phyloP scores from a whole-genome alignment of 2,888 invertebrate genomes.

The Hydrotaea cyrtoneurina region DNA sequence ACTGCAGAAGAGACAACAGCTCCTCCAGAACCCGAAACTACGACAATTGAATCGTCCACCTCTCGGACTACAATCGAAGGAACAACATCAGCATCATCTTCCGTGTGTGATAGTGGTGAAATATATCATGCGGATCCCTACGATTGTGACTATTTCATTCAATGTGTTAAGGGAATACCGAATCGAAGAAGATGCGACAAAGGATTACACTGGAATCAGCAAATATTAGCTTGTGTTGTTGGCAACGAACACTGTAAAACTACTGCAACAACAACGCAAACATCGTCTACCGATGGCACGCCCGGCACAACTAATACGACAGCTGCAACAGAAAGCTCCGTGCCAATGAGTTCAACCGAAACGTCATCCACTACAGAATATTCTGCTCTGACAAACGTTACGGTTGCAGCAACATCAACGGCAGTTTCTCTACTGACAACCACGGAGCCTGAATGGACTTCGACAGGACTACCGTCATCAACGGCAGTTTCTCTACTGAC shows the following conservation, averaged over 20 bases:
- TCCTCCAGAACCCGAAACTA: no score
- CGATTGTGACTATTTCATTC: constrained; percentile 66
- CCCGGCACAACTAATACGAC: no score
- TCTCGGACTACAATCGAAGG: neutral
- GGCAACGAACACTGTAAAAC: constrained; percentile 33
- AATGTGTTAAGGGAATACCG: constrained; percentile 54
- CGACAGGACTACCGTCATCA: no score
- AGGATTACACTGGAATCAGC: constrained; percentile 53
- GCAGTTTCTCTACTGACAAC: no score
- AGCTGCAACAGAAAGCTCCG: no score
- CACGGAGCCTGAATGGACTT: no score
- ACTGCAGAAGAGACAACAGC: no score
- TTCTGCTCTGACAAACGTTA: neutral
- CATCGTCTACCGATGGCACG: neutral
- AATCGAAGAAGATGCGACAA: constrained; percentile 41
- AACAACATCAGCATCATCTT: neutral
- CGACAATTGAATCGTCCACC: no score
- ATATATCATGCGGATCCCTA: constrained; percentile 60
- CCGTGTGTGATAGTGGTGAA: constrained; percentile 39
- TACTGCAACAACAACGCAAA: neutral
- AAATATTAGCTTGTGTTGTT: constrained; percentile 40
- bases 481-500: no score
- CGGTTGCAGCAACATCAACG: neutral
- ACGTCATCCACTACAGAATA: no score
- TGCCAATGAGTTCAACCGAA: no score